Conservation (phyloP, 2,113 vertebrate genomes). For the Tragelaphus scriptus region DNA sequence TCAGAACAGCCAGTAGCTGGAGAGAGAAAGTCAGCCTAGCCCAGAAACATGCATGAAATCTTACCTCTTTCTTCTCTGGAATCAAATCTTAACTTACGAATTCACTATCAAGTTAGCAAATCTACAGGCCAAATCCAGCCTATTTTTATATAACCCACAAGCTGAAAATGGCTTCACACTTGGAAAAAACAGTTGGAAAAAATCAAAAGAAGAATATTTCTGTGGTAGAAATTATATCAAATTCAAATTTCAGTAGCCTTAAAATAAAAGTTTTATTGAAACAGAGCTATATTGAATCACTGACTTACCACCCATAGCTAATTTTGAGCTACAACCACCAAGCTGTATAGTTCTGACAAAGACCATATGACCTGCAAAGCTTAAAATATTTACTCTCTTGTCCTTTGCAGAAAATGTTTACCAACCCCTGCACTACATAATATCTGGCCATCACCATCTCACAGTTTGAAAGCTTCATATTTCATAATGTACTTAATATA, state of each 20-base stretch:
- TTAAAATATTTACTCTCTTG: neutral
- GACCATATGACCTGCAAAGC: neutral
- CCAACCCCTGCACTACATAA: neutral
- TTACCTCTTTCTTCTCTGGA: neutral
- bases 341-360: neutral
- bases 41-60: neutral
- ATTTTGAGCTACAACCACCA: neutral
- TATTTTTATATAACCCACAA: neutral
- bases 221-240: neutral
- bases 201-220: neutral
- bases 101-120: neutral
- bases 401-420: neutral
- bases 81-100: neutral
- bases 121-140: neutral
- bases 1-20: neutral
- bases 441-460: neutral
- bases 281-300: neutral
- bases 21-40: neutral
- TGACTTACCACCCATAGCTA: neutral
- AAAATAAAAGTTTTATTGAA: neutral
- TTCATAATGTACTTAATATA: neutral
- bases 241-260: neutral
- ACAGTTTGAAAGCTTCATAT: neutral
- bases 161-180: neutral
- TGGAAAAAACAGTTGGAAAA: neutral